Evolutionary conservation across 2,113 vertebrate species (phyloP), one percentile per base, ranked within the genome.

Genomic region (Carettochelys insculpta): DNA sequence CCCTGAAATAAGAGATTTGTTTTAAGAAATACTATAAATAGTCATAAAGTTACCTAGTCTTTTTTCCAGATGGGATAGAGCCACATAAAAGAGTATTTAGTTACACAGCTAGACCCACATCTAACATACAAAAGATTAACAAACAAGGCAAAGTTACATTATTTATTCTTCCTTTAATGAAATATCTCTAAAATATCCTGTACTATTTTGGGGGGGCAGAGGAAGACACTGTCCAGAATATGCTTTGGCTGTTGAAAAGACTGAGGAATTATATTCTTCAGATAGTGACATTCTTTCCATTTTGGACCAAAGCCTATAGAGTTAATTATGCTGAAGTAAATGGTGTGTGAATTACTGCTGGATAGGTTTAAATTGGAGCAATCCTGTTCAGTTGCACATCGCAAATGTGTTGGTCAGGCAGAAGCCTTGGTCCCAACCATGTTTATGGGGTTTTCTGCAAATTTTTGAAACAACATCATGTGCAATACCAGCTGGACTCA

Each of bases 401-500:
- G 89, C n/a, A 10, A 41, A 47, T 2, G 11, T 20, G 25, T 6
- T 51, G 87, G 58, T 34, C 1, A 71, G 76, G 29, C 19, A 48
- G 31, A 83, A 43, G 11, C n/a, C 20, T 48, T 38, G 20, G n/a
- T 16, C 52, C 27, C 34, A 75, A 22, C 8, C 61, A 31, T 22
- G 5, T 47, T 41, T 38, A 34, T 14, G 3, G 2, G 0, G 1
- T 14, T 17, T 54, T 11, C 43, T 19, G 1, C 24, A 38, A 80
- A 51, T 10, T 38, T 82, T 78, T 65, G 31, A 75, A 78, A 10
- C 27, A 73, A 85, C 50, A 65, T 43, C 24, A 8, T 34, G 71
- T 53, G 13, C 5, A 53, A 12, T 53, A 31, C 31, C 61, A 47
- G 14, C 5, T 17, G 25, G 53, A 6, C n/a, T 86, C 38, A 17